Evolutionary conservation across 2,113 vertebrate genomes (phyloP).

Genomic region (Pygoscelis antarcticus): DNA sequence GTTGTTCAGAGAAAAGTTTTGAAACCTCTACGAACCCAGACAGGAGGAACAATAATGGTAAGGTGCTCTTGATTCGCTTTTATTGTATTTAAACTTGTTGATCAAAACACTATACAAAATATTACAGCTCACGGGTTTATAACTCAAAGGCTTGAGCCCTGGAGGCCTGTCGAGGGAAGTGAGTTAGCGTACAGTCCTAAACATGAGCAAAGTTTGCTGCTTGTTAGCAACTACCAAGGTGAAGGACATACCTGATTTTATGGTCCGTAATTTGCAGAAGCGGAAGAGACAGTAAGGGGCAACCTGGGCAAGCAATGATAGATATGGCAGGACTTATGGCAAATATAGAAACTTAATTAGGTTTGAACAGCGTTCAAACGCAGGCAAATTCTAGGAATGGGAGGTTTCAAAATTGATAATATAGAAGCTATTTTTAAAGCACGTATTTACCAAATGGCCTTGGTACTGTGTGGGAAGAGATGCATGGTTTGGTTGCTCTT

Average conservation of each 20-base stretch:
- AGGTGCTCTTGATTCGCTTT: background rate
- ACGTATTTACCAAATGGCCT: background rate
- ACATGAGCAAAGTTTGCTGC: background rate
- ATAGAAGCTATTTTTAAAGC: background rate
- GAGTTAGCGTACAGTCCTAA: background rate
- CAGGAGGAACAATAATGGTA: constrained; percentile 98
- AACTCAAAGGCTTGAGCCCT: background rate
- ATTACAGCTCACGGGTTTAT: no score
- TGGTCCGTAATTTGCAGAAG: background rate
- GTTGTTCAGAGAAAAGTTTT: constrained; percentile 94
- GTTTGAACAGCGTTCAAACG: background rate
- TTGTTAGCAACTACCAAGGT: background rate
- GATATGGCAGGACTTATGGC: background rate
- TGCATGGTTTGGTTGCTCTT: background rate
- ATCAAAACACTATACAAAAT: background rate
- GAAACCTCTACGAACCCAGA: constrained; percentile 89
- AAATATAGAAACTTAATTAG: background rate
- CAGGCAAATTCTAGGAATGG: background rate
- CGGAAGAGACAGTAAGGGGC: background rate
- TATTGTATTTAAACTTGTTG: background rate
- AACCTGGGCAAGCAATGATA: background rate
- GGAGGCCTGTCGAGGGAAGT: background rate
- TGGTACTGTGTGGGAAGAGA: background rate
- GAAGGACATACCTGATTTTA: background rate
- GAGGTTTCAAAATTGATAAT: background rate